Evolutionary conservation across 2,113 vertebrate species (phyloP).

Genomic region (Aramus guarauna): DNA sequence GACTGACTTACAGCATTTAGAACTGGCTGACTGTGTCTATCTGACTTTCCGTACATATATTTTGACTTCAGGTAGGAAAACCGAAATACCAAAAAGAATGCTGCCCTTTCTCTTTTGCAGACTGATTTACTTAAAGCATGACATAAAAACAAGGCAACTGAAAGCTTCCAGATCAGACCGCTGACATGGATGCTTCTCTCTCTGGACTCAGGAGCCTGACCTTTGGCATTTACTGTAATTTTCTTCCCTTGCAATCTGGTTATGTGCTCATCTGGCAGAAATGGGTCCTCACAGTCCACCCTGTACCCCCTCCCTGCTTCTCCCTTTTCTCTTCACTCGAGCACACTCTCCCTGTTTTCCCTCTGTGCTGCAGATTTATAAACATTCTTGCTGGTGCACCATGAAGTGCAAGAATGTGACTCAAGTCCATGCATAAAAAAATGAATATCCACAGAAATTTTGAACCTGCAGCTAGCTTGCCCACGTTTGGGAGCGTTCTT

Average conservation of each 20-base stretch:
- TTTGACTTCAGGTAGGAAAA: not conserved
- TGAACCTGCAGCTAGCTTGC: not conserved
- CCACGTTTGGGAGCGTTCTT: not conserved
- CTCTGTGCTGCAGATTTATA: not conserved
- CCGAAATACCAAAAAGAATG: not conserved
- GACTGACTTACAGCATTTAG: not conserved
- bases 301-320: not conserved
- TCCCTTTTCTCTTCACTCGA: not conserved
- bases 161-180: not conserved
- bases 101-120: not conserved
- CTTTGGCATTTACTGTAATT: not conserved
- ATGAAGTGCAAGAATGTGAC: not conserved
- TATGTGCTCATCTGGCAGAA: not conserved
- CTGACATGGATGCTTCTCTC: not conserved
- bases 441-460: not conserved
- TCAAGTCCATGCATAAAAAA: not conserved
- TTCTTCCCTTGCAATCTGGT: not conserved
- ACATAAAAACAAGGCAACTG: not conserved
- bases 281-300: not conserved
- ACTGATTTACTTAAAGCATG: not conserved
- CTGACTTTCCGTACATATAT: not conserved
- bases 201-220: not conserved
- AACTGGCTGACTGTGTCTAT: not conserved
- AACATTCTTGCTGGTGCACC: not conserved
- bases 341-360: not conserved